phyloP scores from a whole-genome alignment of 2,888 invertebrate species.

The Eristalinus aeneus region DNA sequence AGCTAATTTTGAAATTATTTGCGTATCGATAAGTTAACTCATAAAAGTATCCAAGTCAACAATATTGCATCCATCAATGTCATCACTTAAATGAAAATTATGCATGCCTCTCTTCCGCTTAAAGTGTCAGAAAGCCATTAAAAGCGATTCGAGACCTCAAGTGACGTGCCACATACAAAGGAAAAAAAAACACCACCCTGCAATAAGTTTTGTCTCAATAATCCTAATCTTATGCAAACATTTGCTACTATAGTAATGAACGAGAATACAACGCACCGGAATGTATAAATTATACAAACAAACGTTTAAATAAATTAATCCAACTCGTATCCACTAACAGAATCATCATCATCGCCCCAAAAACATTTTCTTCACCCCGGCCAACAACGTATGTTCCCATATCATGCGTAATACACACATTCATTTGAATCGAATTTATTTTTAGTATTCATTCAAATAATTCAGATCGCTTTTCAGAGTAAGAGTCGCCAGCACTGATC shows the following conservation, averaged over 20 bases:
- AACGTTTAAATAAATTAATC: constrained; percentile 24
- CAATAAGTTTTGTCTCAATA: neutral
- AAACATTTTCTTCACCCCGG: constrained; percentile 19
- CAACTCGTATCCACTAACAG: constrained; percentile 5
- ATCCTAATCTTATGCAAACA: constrained; percentile 15
- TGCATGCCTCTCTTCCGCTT: too few species aligned
- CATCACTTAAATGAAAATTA: constrained; percentile 1
- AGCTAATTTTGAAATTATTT: constrained; percentile 10
- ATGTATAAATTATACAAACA: constrained; percentile 28
- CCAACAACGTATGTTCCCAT: constrained; percentile 20
- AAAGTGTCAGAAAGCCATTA: constrained; percentile 32
- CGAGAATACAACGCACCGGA: neutral
- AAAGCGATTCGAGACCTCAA: constrained; percentile 25
- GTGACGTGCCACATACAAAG: neutral
- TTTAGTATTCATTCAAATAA: constrained; percentile 50
- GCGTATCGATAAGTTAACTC: constrained; percentile 19
- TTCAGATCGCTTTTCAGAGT: constrained; percentile 41
- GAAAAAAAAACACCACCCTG: constrained; percentile 8
- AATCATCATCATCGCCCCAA: neutral
- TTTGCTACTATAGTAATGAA: constrained; percentile 1
- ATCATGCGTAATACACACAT: constrained; percentile 4
- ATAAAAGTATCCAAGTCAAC: constrained; percentile 19
- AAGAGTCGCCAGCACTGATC: constrained; percentile 43
- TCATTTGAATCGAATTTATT: constrained; percentile 9
- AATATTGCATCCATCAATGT: constrained; percentile 22